phyloP scores from a whole-genome alignment of 2,797 vertebrate genomes.

The Ctenosaura bakeri region DNA sequence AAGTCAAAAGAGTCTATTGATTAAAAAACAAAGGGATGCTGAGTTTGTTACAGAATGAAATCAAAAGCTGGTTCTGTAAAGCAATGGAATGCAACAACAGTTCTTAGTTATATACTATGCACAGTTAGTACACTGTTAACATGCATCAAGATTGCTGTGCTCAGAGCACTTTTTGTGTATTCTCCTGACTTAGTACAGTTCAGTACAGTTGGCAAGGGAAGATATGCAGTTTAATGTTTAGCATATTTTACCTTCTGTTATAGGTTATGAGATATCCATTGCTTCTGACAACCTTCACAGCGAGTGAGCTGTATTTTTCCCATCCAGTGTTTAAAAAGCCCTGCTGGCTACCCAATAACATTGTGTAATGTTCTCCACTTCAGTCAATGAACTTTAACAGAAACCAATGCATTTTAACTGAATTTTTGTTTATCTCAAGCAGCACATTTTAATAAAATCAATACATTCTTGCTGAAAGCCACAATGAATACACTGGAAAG shows the following conservation, averaged over 20 bases:
- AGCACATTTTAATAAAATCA: conserved; percentile 86
- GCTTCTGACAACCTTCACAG: conserved; percentile 76
- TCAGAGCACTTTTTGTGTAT: conserved; percentile 30
- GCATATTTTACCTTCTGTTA: conserved; percentile 68
- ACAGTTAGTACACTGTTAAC: conserved; percentile 35
- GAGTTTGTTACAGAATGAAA: conserved; percentile 44
- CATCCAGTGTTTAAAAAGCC: conserved; percentile 72
- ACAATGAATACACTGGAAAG: conserved; percentile 80
- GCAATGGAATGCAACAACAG: conserved; percentile 7
- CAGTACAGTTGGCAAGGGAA: conserved; percentile 25
- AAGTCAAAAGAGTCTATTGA: conserved; percentile 47
- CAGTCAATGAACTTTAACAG: conserved; percentile 83
- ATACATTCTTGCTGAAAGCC: conserved; percentile 83
- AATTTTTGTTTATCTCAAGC: conserved; percentile 84
- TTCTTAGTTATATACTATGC: conserved; percentile 19
- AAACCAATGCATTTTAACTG: conserved; percentile 84
- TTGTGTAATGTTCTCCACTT: conserved; percentile 76
- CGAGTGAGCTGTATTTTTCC: conserved; percentile 69
- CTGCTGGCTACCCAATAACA: conserved; percentile 73
- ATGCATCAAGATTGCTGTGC: conserved; percentile 27
- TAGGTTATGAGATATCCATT: conserved; percentile 70
- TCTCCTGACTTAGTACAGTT: conserved; percentile 52
- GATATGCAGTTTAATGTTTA: conserved; percentile 69
- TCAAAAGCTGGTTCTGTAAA: conserved; percentile 42
- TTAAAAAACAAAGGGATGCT: conserved; percentile 38